Evolutionary conservation across 2,113 vertebrate genomes (phyloP), one percentile per base, ranked within the genome.

Genomic region (Callipepla squamata): DNA sequence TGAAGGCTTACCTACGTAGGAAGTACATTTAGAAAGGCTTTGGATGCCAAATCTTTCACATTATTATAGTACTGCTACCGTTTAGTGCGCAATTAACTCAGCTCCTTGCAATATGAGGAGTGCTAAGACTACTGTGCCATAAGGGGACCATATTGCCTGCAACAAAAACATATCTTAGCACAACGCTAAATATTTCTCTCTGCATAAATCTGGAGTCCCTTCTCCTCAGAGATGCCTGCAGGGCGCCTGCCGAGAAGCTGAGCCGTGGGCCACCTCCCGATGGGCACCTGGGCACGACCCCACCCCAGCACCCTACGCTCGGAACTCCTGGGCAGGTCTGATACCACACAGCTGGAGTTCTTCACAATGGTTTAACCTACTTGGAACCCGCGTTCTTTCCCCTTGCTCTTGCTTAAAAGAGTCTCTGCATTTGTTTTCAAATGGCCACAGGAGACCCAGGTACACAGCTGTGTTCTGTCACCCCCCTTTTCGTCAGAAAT

Each of bases 111-210:
- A 83, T 48, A 23, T 8, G 78, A 36, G 83, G 90, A 95, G 89
- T 47, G 75, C 87, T 88, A 72, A 72, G 94, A 92, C 90, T 91
- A 34, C 91, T 22, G 72, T 94, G 87, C 95, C 96, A 95, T 96
- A 95, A 96, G 94, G 95, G 73, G 76, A 96, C 91, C 87, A 92
- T 94, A 95, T 83, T 96, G 94, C 84, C 89, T 96, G 90, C 76
- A 94, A 94, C 90, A 90, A 91, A 92, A 96, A 95, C 93, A 92
- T 11, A 47, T 87, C 92, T 91, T 44, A 94, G 94, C 93, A 88
- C 91, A 77, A 94, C 4, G 93, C 90, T 94, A 94, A 94, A 95
- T 94, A 94, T 94, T 94, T 95, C 96, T 95, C 93, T 93, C 82
- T 88, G 93, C 94, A 93, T 92, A 94, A 96, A 93, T 95, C 85